Evolutionary conservation across 2,797 vertebrate genomes (phyloP).

Genomic region (Fistularia commersonii): DNA sequence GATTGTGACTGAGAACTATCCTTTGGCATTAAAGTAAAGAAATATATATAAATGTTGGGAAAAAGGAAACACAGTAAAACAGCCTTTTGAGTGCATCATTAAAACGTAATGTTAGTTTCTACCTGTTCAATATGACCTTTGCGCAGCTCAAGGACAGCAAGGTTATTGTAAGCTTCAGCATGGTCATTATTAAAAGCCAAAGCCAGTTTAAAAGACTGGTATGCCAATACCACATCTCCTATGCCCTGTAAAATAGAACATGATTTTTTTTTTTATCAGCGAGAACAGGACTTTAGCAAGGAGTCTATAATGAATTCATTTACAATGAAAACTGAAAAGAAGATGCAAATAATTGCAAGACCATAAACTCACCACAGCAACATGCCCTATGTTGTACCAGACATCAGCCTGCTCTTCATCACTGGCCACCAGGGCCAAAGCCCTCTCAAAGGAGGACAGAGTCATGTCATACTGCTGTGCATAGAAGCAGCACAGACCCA

Average conservation of each 20-base stretch:
- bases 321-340: neutral
- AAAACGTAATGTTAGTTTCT: slow-evolving; percentile 18
- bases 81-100: too few relatives aligned
- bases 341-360: neutral
- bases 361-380: slow-evolving; percentile 87
- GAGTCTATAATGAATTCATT: too few relatives aligned
- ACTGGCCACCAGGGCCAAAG: slow-evolving; percentile 84
- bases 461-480: slow-evolving; percentile 99
- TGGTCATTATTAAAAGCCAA: slow-evolving; percentile 90
- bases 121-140: slow-evolving; percentile 93
- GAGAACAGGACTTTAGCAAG: neutral
- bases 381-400: slow-evolving; percentile 96
- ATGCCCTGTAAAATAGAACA: slow-evolving; percentile 77
- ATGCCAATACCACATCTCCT: slow-evolving; percentile 86
- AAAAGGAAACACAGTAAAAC: too few relatives aligned
- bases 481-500: slow-evolving; percentile 97
- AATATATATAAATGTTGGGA: too few relatives aligned
- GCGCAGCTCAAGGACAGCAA: slow-evolving; percentile 90
- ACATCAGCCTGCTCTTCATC: slow-evolving; percentile 93
- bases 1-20: too few relatives aligned
- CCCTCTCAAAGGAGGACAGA: slow-evolving; percentile 92
- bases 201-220: slow-evolving; percentile 91
- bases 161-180: slow-evolving; percentile 94
- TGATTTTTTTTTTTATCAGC: neutral
- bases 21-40: too few relatives aligned